phyloP scores from a whole-genome alignment of 2,113 vertebrate species.

The Trinectes maculatus region DNA sequence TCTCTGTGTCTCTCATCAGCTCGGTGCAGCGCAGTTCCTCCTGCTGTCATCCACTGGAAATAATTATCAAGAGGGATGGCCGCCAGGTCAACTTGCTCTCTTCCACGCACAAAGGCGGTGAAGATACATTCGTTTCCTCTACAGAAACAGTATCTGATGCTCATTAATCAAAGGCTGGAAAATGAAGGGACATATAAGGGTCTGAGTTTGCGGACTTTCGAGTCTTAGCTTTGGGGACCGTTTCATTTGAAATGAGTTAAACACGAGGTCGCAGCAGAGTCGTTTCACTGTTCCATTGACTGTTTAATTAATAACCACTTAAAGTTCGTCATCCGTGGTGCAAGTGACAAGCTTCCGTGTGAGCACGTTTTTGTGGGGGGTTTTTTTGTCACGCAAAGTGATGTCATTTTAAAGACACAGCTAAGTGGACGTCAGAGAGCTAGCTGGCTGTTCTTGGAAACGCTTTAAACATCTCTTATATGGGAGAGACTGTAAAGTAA shows the following conservation, averaged over 20 bases:
- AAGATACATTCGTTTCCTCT: conserved; percentile 21
- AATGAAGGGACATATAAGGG: neutral
- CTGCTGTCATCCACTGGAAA: conserved; percentile 70
- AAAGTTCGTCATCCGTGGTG: neutral
- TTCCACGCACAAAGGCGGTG: neutral
- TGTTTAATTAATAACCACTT: neutral
- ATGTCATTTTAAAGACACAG: conserved; percentile 60
- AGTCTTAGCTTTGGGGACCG: neutral
- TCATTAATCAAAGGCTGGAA: neutral
- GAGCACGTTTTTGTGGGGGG: conserved; percentile 13
- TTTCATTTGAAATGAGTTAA: conserved; percentile 14
- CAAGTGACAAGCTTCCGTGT: conserved; percentile 17
- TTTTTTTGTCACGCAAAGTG: conserved; percentile 57
- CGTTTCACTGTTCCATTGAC: no score
- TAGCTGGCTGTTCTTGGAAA: conserved; percentile 14
- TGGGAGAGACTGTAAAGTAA: neutral
- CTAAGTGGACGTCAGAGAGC: conserved; percentile 26
- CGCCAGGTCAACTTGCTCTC: conserved; percentile 57
- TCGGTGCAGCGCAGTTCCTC: conserved; percentile 55
- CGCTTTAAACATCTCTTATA: neutral
- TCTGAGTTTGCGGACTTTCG: neutral
- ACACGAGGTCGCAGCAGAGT: neutral
- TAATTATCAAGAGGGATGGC: conserved; percentile 48
- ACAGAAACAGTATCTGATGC: neutral
- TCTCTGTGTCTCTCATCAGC: conserved; percentile 63